A percentile compares a stretch with the other conserved stretches of the same genome.
Evolutionary conservation across 2,797 vertebrate genomes (phyloP).

Genomic region (Hozukius guyotensis): DNA sequence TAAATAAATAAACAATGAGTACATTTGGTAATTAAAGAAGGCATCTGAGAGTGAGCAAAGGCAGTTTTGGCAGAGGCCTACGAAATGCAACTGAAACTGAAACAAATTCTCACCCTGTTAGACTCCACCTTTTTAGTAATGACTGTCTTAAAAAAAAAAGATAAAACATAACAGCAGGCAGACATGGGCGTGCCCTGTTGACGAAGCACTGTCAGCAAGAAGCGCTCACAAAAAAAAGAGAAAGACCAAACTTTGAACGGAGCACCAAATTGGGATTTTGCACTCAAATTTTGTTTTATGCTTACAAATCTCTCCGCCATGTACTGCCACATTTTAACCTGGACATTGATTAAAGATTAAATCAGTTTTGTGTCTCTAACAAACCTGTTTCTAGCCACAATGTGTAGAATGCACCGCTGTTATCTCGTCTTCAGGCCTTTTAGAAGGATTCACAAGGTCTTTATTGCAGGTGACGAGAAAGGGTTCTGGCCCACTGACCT

Average conservation of each 20-base stretch:
- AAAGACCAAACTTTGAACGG: not conserved
- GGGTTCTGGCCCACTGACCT: not conserved
- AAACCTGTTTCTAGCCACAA: not conserved
- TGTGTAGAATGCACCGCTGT: not conserved
- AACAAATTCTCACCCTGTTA: not conserved
- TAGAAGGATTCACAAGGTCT: not conserved
- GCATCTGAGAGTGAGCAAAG: not conserved
- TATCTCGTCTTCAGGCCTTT: not conserved
- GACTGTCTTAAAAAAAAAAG: not conserved
- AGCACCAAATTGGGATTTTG: not conserved
- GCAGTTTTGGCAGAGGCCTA: not conserved
- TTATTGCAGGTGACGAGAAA: not conserved
- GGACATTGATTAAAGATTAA: not conserved
- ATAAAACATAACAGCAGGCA: not conserved
- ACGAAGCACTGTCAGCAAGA: not conserved
- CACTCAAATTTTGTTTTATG: not conserved
- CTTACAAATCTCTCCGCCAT: not conserved
- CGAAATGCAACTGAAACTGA: not conserved
- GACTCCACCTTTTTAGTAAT: not conserved
- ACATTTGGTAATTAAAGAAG: not conserved
- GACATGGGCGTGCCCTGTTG: not conserved
- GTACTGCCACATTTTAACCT: not conserved
- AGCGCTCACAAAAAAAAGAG: not conserved
- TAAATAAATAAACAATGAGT: not conserved
- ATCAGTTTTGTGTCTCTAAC: not conserved